phyloP scores from a whole-genome alignment of 2,888 invertebrate genomes.

The Drosophila flavopinicola region DNA sequence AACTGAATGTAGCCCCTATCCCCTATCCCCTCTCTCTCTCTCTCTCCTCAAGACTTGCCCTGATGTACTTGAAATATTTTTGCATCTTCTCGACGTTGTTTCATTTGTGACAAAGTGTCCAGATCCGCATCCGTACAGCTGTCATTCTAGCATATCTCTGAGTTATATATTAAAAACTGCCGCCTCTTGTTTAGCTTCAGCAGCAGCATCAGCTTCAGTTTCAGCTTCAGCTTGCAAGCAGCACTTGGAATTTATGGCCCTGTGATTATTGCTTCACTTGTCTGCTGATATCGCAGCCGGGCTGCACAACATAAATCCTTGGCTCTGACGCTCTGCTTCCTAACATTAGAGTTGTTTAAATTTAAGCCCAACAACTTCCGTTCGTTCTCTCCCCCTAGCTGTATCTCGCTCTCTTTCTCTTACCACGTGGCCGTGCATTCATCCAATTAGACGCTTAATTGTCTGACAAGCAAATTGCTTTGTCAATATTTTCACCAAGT shows the following conservation, averaged over 20 bases:
- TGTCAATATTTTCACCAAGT: constrained; percentile 78
- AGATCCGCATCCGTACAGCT: constrained; percentile 57
- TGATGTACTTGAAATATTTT: constrained; percentile 66
- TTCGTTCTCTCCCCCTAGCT: not conserved
- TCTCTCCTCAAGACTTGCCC: constrained; percentile 31
- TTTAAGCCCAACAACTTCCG: constrained; percentile 59
- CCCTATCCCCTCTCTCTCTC: not conserved
- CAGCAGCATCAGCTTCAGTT: not conserved
- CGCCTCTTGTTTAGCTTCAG: constrained; percentile 33
- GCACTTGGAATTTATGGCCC: constrained; percentile 67
- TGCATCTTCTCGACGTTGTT: constrained; percentile 60
- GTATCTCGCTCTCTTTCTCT: not conserved
- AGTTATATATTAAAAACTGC: constrained; percentile 70
- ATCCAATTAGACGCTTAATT: constrained; percentile 80
- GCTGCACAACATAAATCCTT: constrained; percentile 47
- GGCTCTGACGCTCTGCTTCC: constrained; percentile 11
- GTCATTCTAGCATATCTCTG: constrained; percentile 67
- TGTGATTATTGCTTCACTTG: constrained; percentile 77
- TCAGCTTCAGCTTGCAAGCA: constrained; percentile 5
- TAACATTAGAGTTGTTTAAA: constrained; percentile 37
- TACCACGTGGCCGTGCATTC: constrained; percentile 64
- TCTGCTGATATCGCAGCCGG: constrained; percentile 62
- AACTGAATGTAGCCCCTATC: not conserved
- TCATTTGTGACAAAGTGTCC: constrained; percentile 74
- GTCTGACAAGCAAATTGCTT: constrained; percentile 80